phyloP scores from a whole-genome alignment of 1,140 invertebrate genomes.

The Dendroctonus ponderosae region DNA sequence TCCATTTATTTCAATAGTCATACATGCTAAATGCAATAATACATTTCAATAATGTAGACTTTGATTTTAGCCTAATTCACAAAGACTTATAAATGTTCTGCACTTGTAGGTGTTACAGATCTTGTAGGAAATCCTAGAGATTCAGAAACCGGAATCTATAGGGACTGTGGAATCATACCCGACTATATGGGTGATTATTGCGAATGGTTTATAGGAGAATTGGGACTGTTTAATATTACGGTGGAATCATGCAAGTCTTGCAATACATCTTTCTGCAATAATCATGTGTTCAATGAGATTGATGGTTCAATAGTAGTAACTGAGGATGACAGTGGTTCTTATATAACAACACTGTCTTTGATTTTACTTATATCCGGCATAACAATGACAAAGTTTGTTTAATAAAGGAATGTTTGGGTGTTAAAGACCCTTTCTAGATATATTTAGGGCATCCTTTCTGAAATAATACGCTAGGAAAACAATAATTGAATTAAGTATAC shows the following conservation, averaged over 20 bases:
- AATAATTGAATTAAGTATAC: too few relatives aligned
- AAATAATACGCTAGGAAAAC: too few relatives aligned
- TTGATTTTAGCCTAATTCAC: neutral
- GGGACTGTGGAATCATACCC: constrained; percentile 13
- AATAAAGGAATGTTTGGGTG: too few relatives aligned
- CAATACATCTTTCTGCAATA: constrained; percentile 6
- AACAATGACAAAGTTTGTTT: too few relatives aligned
- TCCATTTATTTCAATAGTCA: too few relatives aligned
- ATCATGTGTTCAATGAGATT: constrained; percentile 2
- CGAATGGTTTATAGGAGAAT: constrained; percentile 10
- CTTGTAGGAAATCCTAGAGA: constrained; percentile 8
- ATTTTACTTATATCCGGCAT: too few relatives aligned
- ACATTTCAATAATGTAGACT: neutral
- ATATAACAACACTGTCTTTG: too few relatives aligned
- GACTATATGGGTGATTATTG: constrained; percentile 8
- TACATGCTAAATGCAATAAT: neutral
- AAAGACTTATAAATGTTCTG: neutral
- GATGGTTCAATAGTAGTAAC: too few relatives aligned
- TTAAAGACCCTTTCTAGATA: too few relatives aligned
- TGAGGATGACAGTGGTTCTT: too few relatives aligned
- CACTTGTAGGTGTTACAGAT: constrained; percentile 1
- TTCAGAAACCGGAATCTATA: constrained; percentile 17
- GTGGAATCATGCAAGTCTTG: constrained; percentile 12
- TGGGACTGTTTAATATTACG: neutral
- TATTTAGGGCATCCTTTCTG: too few relatives aligned